Percentiles rank a stretch among this genome's conserved stretches.
These are phyloP conservation scores for Clarias batrachus DNA, from an alignment of 2,113 vertebrate species.

Conservation along the genomic window DNA sequence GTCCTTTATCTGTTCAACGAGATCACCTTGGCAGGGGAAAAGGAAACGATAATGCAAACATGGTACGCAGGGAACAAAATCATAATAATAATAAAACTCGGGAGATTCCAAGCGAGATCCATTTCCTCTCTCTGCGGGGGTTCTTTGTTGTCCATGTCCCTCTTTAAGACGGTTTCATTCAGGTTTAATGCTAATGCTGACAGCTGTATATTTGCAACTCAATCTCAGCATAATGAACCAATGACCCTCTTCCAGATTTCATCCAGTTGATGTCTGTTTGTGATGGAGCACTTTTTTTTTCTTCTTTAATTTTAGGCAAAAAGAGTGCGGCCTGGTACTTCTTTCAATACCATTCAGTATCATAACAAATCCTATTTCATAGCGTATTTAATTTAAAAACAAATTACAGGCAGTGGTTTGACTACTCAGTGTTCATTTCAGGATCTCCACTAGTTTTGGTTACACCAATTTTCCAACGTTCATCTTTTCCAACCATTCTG, in stretches of 20 bases:
- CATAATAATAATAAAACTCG: neutral
- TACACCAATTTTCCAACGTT: neutral
- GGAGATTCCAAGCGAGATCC: slow-evolving; percentile 17
- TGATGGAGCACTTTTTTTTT: neutral
- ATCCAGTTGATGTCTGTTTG: neutral
- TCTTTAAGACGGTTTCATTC: slow-evolving; percentile 14
- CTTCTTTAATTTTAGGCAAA: neutral
- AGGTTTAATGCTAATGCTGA: slow-evolving; percentile 35
- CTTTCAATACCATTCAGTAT: neutral
- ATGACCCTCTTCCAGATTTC: neutral
- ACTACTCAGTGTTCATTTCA: neutral
- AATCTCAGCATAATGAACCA: slow-evolving; percentile 13
- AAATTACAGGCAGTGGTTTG: neutral
- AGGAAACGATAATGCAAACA: neutral
- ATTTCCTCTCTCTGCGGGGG: slow-evolving; percentile 30
- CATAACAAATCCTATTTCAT: neutral
- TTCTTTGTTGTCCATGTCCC: slow-evolving; percentile 22
- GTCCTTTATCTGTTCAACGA: slow-evolving; percentile 14
- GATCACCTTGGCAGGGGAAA: neutral
- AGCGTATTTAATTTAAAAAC: neutral
- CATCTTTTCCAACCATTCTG: neutral
- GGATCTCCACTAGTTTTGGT: neutral
- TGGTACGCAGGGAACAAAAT: no score
- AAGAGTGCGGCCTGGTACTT: neutral
- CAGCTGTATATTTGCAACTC: slow-evolving; percentile 35